Evolutionary conservation across 2,888 invertebrate genomes (phyloP).

Genomic region (Itoplectis maculator): DNA sequence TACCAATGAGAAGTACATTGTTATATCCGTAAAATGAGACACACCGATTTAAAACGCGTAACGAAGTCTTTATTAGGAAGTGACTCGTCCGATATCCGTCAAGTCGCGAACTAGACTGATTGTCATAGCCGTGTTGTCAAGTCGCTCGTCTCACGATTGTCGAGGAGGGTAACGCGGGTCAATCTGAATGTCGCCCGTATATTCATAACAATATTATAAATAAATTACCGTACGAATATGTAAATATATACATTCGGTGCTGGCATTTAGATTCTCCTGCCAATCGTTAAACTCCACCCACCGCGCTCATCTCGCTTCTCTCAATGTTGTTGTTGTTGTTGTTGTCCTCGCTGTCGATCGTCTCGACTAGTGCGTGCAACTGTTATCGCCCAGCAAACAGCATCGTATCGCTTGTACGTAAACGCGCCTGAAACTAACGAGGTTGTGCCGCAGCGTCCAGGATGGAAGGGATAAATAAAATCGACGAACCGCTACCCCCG

Average conservation of each 20-base stretch:
- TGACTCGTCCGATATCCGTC: too few relatives aligned
- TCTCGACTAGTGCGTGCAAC: constrained; percentile 17
- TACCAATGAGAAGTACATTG: too few relatives aligned
- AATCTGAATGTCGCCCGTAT: too few relatives aligned
- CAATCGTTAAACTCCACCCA: constrained; percentile 22
- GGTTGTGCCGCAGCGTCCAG: not conserved
- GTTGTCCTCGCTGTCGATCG: not conserved
- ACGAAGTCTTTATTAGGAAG: too few relatives aligned
- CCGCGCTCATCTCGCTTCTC: constrained; percentile 17
- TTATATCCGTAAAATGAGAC: too few relatives aligned
- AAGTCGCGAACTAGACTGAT: too few relatives aligned
- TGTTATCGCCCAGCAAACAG: constrained; percentile 17
- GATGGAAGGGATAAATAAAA: not conserved
- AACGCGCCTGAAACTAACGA: constrained; percentile 29
- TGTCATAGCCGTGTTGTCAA: too few relatives aligned
- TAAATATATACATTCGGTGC: constrained; percentile 2
- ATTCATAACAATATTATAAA: too few relatives aligned
- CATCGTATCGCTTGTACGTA: not conserved
- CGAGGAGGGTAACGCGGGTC: too few relatives aligned
- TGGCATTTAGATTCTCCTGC: constrained; percentile 11
- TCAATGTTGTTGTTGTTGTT: not conserved
- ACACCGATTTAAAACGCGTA: too few relatives aligned
- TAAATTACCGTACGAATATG: not conserved
- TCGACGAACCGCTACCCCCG: not conserved
- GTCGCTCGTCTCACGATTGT: too few relatives aligned